A percentile compares a stretch with the other conserved stretches of the same genome.
Evolutionary conservation across 2,113 vertebrate genomes (phyloP).

Genomic region (Rattus norvegicus): GRCr8 NC_086036.1:80536001-80536500

Average conservation of each 20-base stretch:
- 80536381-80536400: background rate
- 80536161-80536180: background rate
- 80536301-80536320: background rate
- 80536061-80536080: no score
- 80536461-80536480: background rate
- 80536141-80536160: background rate
- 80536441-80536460: no score
- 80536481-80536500: background rate
- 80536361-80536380: background rate
- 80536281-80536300: no score
- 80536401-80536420: fast-evolving
- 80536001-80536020: background rate
- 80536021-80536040: background rate
- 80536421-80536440: background rate
- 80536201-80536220: background rate
- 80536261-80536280: background rate
- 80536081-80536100: background rate
- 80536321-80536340: background rate
- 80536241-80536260: background rate
- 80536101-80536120: background rate
- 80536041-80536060: background rate
- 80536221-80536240: background rate
- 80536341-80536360: background rate
- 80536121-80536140: background rate
- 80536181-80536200: background rate